Base-by-base conservation (phyloP, 2,797 vertebrate genomes). In the Micrastur ruficollis region DNA sequence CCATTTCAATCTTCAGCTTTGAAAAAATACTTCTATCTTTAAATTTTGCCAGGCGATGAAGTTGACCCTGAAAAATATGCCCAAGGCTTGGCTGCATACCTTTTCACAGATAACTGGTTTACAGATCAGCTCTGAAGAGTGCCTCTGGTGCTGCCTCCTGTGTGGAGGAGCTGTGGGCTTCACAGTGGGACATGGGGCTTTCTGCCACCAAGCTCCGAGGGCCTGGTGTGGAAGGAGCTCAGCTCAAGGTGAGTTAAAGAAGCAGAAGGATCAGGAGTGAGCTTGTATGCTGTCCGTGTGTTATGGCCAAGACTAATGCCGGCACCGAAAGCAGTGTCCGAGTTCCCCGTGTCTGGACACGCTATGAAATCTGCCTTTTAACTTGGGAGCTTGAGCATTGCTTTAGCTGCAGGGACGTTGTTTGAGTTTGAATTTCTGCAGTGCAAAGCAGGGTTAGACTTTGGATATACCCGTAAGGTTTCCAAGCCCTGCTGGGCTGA, bases 211-310 rank as follows among this genome's bases (percentile, higher is more conserved):
- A 32, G 23, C 42, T 63, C 44, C 5, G 1, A 22, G 71, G 38
- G 25, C 27, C 23, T 42, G 72, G 7, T 29, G 63, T 38, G 68
- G 59, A 36, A 36, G 59, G n/a, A 44, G 44, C 55, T 78, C 61
- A 15, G 40, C 9, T 56, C 23, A 2, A 0, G 9, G 47, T 11
- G 40, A 47, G 44, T 16, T 29, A 23, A 44, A 40, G 31, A 29
- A 36, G 70, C 5, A 52, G 67, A 27, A 50, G 46, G 27, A 8
- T 42, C 31, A 31, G 42, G 52, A 58, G n/a, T 1, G 46, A 84
- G 38, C 63, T 26, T 25, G 4, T 31, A 14, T 36, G 6, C 44
- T 34, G 36, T 12, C 26, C 1, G 0, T 2, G 11, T 2, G 2
- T 40, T 31, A 25, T 1, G 17, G 19, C 29, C 29, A 18, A 34